Conservation (phyloP, 2,888 invertebrate genomes). For the Sarcophaga variegata region DNA sequence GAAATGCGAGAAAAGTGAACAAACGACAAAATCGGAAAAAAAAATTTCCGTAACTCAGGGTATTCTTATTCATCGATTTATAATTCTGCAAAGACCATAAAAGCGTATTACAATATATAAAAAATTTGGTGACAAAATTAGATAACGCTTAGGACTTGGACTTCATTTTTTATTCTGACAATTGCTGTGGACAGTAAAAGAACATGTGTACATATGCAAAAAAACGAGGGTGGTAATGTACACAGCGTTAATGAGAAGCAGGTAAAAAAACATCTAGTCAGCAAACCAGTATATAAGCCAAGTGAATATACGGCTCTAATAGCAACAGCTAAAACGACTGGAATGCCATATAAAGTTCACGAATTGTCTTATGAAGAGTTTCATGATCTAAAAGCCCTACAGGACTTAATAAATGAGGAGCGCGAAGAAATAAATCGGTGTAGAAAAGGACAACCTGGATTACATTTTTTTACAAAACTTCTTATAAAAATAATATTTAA, state of each 20-base stretch:
- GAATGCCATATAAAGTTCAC: constrained; percentile 64
- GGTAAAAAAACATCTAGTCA: constrained; percentile 73
- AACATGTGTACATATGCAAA: constrained; percentile 41
- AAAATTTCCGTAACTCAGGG: constrained; percentile 17
- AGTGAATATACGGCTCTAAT: constrained; percentile 58
- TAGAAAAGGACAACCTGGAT: constrained; percentile 47
- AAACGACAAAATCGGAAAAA: constrained; percentile 43
- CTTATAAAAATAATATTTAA: constrained; percentile 58
- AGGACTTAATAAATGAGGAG: too few species aligned
- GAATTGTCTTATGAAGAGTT: constrained; percentile 48
- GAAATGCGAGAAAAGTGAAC: constrained; percentile 12
- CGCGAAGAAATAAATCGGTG: too few species aligned
- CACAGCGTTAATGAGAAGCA: constrained; percentile 76
- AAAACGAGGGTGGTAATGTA: constrained; percentile 77
- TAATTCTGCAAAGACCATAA: constrained; percentile 29
- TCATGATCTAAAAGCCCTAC: constrained; percentile 22
- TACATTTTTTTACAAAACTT: constrained; percentile 24
- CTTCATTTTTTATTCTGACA: constrained; percentile 75
- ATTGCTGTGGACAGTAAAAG: constrained; percentile 73
- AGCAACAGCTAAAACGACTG: constrained; percentile 69
- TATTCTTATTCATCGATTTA: constrained; percentile 5
- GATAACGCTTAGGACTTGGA: constrained; percentile 62
- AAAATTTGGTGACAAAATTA: constrained; percentile 54
- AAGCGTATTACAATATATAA: constrained; percentile 65
- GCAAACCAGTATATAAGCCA: constrained; percentile 73